A percentile compares a stretch with the other conserved stretches of the same genome.
These are phyloP conservation scores for Mythimna vitellina DNA, from an alignment of 2,888 invertebrate genomes.

Conservation along the genomic window DNA sequence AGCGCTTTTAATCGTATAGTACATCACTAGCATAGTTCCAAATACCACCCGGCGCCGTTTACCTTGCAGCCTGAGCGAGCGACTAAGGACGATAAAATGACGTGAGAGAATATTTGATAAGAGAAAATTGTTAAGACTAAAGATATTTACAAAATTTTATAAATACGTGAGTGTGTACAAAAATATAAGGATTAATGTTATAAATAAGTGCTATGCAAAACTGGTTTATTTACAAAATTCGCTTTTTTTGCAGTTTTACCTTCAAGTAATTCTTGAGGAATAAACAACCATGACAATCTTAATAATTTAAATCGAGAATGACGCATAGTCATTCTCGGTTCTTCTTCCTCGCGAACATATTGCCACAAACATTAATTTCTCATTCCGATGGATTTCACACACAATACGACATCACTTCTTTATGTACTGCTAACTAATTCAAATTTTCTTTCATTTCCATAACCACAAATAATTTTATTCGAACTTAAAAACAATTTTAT, in stretches of 20 bases:
- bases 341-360: slow-evolving; percentile 1
- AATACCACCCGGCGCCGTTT: not conserved
- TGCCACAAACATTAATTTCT: slow-evolving; percentile 4
- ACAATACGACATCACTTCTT: slow-evolving; percentile 4
- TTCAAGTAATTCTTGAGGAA: slow-evolving; percentile 15
- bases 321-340: not conserved
- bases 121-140: not conserved
- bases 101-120: no score
- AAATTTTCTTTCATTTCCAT: not conserved
- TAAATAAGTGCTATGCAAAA: not conserved
- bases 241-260: slow-evolving; percentile 27
- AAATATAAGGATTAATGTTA: not conserved
- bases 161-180: not conserved
- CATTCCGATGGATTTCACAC: slow-evolving; percentile 19
- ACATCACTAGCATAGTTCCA: not conserved
- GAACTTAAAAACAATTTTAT: slow-evolving; percentile 20
- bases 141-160: slow-evolving; percentile 6
- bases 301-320: slow-evolving; percentile 4
- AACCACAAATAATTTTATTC: not conserved
- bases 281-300: slow-evolving; percentile 10
- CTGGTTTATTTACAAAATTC: slow-evolving; percentile 20
- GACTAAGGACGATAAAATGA: not conserved
- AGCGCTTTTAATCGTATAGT: no score
- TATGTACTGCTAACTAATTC: not conserved
- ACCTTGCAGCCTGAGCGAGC: not conserved